Conservation (phyloP, 2,888 invertebrate genomes). For the Cryptocephalus moraei region DNA sequence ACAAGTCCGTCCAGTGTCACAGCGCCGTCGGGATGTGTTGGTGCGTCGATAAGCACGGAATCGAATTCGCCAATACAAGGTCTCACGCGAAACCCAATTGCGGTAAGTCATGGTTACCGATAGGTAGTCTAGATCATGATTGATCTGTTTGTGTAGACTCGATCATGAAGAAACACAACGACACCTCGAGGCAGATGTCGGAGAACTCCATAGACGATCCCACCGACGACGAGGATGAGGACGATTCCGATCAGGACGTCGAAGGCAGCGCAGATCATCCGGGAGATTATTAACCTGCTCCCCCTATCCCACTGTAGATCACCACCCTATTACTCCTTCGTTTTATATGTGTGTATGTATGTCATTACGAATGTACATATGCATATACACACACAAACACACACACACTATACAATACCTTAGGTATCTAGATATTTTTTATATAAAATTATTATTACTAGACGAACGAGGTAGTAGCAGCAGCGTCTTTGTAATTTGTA, state of each 20-base stretch:
- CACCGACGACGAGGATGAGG: constrained; percentile 63
- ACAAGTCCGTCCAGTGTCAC: constrained; percentile 79
- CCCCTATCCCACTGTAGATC: not conserved
- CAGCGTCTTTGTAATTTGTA: constrained; percentile 33
- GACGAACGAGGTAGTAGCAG: constrained; percentile 19
- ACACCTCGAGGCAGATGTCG: constrained; percentile 15
- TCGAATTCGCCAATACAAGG: constrained; percentile 76
- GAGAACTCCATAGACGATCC: constrained; percentile 44
- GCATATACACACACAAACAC: not conserved
- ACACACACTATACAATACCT: constrained; percentile 11
- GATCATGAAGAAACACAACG: constrained; percentile 17
- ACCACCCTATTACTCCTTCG: not conserved
- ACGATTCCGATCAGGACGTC: constrained; percentile 55
- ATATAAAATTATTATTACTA: constrained; percentile 2
- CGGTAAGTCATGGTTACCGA: constrained; percentile 44
- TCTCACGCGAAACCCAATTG: constrained; percentile 72
- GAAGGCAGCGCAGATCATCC: constrained; percentile 73
- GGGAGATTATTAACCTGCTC: constrained; percentile 53
- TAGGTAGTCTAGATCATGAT: not conserved
- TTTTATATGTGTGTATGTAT: not conserved
- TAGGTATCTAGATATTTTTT: constrained; percentile 20
- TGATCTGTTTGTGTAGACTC: not conserved
- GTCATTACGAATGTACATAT: not conserved
- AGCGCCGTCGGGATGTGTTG: constrained; percentile 80
- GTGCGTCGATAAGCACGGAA: constrained; percentile 89